These are phyloP conservation scores for Onychomys leucogaster DNA, from an alignment of 2,797 vertebrate genomes.

Conservation along the genomic window DNA sequence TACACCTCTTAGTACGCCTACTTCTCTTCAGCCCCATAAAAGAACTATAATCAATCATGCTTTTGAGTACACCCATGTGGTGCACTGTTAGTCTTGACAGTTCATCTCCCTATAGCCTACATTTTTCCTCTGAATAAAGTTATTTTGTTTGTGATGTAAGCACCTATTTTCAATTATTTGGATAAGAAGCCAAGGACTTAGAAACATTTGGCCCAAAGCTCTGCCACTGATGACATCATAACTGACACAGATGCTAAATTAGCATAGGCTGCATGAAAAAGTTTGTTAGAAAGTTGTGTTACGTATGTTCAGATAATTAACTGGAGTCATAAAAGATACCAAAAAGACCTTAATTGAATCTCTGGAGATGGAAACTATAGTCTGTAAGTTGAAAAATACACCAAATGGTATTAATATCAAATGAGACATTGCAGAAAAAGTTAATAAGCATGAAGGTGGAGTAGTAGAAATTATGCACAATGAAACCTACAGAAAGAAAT, in stretches of 20 bases:
- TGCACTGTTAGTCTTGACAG: background rate
- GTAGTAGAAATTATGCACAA: constrained; percentile 15
- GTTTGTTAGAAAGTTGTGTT: constrained; percentile 31
- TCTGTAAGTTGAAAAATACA: constrained; percentile 32
- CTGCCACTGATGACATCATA: background rate
- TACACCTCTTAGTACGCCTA: background rate
- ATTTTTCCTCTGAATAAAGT: background rate
- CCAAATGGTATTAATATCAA: background rate
- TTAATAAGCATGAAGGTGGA: constrained; percentile 26
- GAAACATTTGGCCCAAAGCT: background rate
- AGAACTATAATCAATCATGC: background rate
- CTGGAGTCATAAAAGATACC: constrained; percentile 32
- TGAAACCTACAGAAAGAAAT: constrained; percentile 41
- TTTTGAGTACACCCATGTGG: background rate
- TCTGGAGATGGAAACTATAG: constrained; percentile 16
- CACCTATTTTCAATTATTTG: background rate
- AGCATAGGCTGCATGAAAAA: background rate
- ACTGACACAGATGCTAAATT: constrained; percentile 58
- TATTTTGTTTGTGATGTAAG: background rate
- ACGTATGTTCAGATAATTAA: constrained; percentile 38
- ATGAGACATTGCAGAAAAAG: background rate
- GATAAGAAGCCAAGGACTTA: background rate
- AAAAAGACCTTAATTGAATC: constrained; percentile 4
- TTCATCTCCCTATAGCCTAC: background rate
- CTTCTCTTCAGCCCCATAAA: background rate